Evolutionary conservation across 2,113 vertebrate species (phyloP), one percentile per base, ranked within the genome.

Genomic region (Dipodomys spectabilis): DNA sequence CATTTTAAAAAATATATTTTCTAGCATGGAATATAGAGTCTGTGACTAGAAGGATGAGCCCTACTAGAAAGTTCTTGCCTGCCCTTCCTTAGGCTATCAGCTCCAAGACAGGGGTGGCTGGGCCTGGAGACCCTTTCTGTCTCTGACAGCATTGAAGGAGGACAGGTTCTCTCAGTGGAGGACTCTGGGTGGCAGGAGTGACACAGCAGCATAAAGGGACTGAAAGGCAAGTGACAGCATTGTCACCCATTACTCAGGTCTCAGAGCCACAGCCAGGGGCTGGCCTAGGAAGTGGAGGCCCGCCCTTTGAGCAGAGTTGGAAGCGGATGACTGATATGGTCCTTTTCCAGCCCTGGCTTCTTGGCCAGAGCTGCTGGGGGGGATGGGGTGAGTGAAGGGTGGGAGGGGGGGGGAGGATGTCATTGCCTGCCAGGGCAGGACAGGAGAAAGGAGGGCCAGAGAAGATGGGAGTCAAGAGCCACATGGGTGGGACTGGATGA

Each of bases 11-110:
- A 90, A 90, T 16, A 64, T 79, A 20, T 64, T 85, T 95, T 85
- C 90, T 97, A 91, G 87, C 53, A 80, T 95, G 93, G 86, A 90
- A 94, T 88, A 91, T 15, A 82, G 75, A 93, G 87, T 91, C 92
- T 91, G 28, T 95, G 85, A 80, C 69, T 71, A 92, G 89, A 86
- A 92, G 73, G 74, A 84, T 60, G 19, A 94, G 78, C 62, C 91
- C 77, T 53, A 64, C 1, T 1, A 65, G 39, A 44, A 89, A 69
- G 23, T 49, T 67, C 78, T 92, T 62, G 2, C 8, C 53, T 71
- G 91, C 82, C 71, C 60, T 49, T 49, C 79, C 60, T 74, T 90
- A 30, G 13, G 73, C 49, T 25, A 15, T 79, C 23, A 44, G 82
- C 77, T 67, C 82, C 57, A 62, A 62, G 74, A 68, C n/a, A 39